Evolutionary conservation across 2,888 invertebrate species (phyloP).

Genomic region (Thera obeliscata): DNA sequence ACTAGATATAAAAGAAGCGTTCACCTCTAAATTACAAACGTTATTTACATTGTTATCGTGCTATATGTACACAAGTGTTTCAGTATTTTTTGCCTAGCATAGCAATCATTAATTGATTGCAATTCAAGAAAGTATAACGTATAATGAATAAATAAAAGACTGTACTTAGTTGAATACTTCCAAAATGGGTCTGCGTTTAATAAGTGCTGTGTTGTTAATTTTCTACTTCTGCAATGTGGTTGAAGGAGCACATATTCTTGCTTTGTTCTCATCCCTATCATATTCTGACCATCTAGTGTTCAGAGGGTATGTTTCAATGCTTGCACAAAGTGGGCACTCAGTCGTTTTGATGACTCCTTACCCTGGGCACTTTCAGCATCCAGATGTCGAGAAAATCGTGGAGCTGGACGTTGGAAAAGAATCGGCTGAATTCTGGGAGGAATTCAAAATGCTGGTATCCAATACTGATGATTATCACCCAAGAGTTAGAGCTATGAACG

Average conservation of each 20-base stretch:
- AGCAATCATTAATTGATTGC: slow-evolving; percentile 4
- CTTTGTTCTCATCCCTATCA: slow-evolving; percentile 72
- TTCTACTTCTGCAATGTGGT: slow-evolving; percentile 47
- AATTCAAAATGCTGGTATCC: slow-evolving; percentile 62
- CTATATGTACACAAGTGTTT: slow-evolving; percentile 29
- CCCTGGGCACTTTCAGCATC: slow-evolving; percentile 68
- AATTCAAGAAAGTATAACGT: slow-evolving; percentile 20
- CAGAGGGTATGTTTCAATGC: slow-evolving; percentile 67
- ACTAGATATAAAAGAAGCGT: background rate
- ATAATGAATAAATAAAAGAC: slow-evolving; percentile 9
- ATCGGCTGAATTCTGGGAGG: slow-evolving; percentile 69
- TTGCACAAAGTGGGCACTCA: slow-evolving; percentile 66
- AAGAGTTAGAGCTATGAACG: slow-evolving; percentile 62
- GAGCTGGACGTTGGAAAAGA: slow-evolving; percentile 72
- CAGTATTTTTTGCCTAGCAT: slow-evolving; percentile 4
- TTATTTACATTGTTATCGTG: slow-evolving; percentile 8
- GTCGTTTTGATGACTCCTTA: slow-evolving; percentile 76
- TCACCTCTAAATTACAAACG: slow-evolving; percentile 1
- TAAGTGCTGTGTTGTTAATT: slow-evolving; percentile 50
- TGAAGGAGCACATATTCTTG: slow-evolving; percentile 65
- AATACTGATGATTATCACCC: slow-evolving; percentile 70
- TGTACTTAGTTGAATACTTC: slow-evolving; percentile 11
- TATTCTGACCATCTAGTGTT: slow-evolving; percentile 73
- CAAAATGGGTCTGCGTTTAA: slow-evolving; percentile 50
- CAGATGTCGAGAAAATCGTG: slow-evolving; percentile 65